Conservation (phyloP, 2,888 invertebrate species). For the Torymus aiolomorphi region DNA sequence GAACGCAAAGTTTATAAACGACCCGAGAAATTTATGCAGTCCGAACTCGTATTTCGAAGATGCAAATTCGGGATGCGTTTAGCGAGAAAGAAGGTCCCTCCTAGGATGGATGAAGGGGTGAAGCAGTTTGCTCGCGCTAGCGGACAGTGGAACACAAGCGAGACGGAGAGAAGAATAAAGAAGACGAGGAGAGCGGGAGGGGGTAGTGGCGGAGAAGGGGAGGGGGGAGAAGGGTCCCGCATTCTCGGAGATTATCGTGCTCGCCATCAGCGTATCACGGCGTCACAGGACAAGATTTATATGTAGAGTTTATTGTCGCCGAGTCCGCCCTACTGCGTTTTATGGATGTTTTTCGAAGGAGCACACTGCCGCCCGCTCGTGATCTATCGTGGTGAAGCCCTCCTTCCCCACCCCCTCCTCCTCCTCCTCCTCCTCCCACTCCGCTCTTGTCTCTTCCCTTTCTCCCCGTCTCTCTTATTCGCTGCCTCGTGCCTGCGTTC, state of each 20-base stretch:
- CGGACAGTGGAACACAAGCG: conserved; percentile 54
- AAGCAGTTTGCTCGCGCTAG: conserved; percentile 39
- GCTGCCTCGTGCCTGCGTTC: conserved; percentile 57
- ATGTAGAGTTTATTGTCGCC: conserved; percentile 76
- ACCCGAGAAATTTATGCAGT: conserved; percentile 56
- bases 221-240: conserved; percentile 71
- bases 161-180: conserved; percentile 55
- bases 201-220: conserved; percentile 59
- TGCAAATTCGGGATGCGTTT: conserved; percentile 66
- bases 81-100: conserved; percentile 57
- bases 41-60: conserved; percentile 60
- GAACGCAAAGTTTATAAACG: conserved; percentile 50
- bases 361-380: conserved; percentile 69
- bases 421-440: conserved; percentile 48
- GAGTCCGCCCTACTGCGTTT: conserved; percentile 76
- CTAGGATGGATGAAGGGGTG: conserved; percentile 59
- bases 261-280: conserved; percentile 76
- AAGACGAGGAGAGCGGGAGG: conserved; percentile 54
- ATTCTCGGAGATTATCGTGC: conserved; percentile 76
- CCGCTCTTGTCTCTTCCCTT: conserved; percentile 45
- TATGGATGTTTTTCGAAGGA: conserved; percentile 77
- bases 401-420: conserved; percentile 36
- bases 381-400: conserved; percentile 72
- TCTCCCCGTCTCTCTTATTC: conserved; percentile 38
- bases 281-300: conserved; percentile 76